These are phyloP conservation scores for Tapirus indicus DNA, from an alignment of 2,797 vertebrate species.

Conservation along the genomic window DNA sequence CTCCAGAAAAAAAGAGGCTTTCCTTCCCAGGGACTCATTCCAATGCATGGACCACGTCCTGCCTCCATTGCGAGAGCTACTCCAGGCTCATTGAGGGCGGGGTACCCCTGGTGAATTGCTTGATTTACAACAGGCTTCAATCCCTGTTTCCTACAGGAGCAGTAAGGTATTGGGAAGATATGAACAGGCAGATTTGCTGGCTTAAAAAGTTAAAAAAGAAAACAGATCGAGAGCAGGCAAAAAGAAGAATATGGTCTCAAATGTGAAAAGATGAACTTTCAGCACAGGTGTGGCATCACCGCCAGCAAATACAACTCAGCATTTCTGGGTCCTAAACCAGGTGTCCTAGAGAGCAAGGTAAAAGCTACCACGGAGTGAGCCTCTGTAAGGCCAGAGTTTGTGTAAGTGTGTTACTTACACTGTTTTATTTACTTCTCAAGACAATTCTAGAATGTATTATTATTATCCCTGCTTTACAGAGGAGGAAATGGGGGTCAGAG, in stretches of 20 bases:
- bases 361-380: neutral
- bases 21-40: neutral
- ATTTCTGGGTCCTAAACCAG: neutral
- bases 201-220: neutral
- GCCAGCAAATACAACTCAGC: neutral
- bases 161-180: neutral
- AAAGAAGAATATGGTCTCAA: neutral
- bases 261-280: neutral
- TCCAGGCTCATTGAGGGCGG: neutral
- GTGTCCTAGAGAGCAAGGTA: neutral
- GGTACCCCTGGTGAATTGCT: neutral
- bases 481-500: neutral
- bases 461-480: neutral
- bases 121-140: neutral
- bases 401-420: neutral
- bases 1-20: neutral
- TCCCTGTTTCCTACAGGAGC: neutral
- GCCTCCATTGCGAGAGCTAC: neutral
- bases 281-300: neutral
- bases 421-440: neutral
- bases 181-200: neutral
- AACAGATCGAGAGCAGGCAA: neutral
- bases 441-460: neutral
- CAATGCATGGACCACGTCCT: accelerated
- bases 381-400: neutral